A percentile compares a stretch with the other conserved stretches of the same genome.
Conservation (phyloP, 2,113 vertebrate genomes). For the Hiodon alosoides region DNA sequence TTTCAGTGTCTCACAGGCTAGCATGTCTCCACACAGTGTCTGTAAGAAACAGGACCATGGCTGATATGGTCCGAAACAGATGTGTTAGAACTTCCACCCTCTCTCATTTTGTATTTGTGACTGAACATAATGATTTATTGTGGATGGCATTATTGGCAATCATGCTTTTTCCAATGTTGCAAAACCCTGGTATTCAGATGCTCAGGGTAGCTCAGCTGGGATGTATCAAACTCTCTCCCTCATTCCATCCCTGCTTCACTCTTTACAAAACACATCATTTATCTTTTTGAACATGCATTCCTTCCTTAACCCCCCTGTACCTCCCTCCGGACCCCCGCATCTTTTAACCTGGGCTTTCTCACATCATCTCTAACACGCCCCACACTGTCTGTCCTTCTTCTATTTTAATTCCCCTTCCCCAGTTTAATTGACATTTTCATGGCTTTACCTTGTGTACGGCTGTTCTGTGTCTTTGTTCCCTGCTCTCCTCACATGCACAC, state of each 20-base stretch:
- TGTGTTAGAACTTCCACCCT: too few relatives aligned
- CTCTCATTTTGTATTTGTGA: not conserved
- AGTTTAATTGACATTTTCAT: not conserved
- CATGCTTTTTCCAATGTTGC: constrained; percentile 6
- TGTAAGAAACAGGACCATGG: too few relatives aligned
- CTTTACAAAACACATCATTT: constrained; percentile 62
- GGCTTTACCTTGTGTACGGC: not conserved
- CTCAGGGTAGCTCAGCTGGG: constrained; percentile 20
- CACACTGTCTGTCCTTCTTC: constrained; percentile 41
- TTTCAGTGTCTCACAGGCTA: too few relatives aligned
- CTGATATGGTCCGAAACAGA: too few relatives aligned
- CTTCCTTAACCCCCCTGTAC: constrained; percentile 18
- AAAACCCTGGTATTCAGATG: not conserved
- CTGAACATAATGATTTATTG: not conserved
- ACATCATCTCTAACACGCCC: constrained; percentile 31
- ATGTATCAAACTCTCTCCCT: constrained; percentile 31
- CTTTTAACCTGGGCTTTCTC: constrained; percentile 31
- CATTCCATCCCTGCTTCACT: constrained; percentile 39
- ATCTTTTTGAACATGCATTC: constrained; percentile 44
- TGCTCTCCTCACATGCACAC: not conserved
- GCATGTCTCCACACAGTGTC: too few relatives aligned
- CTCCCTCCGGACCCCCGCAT: constrained; percentile 24
- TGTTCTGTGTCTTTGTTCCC: not conserved
- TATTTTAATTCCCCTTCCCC: not conserved
- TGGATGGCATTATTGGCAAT: not conserved